Evolutionary conservation across 2,888 invertebrate species (phyloP), one percentile per base, ranked within the genome.

Genomic region (Idaea biselata): DNA sequence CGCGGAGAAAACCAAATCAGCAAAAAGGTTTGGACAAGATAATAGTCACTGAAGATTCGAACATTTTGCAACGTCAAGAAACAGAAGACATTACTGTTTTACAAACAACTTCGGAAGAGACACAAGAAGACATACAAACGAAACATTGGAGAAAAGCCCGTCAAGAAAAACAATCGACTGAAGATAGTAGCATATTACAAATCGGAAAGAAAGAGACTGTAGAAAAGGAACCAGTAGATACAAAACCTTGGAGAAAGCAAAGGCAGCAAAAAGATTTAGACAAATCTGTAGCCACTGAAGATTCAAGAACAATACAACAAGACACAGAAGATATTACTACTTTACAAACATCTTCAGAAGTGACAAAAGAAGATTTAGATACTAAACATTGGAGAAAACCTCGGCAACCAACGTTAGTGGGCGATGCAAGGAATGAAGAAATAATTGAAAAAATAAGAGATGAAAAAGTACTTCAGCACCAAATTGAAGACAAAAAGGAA

Each of bases 1-100:
- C 83, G 71, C 80, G 84, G 85, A 63, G 84, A 74, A 81, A 82
- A 72, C 72, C 90, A 79, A 74, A 77, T 72, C 81, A 54, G 88
- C 88, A 67, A 76, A 65, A 60, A 14, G 25, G 16, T 6, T 55
- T 57, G 17, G 66, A 67, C 59, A 63, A 68, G 31, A 54, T 18
- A 72, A 6, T 60, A 18, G 60, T 61, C 1, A 68, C 66, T 18
- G 69, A 70, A 44, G 72, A 72, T 61, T 69, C 72, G 1, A 70
- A 66, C 32, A 70, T 67, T 32, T 58, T 70, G 54, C 60, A 72
- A 31, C 32, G 67, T 25, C 60, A 63, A 55, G 55, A 31, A 8
- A 64, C 18, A 7, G 66, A 71, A 64, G 68, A 71, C 18, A 63
- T 31, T 58, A 57, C 57, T 55, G 3, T 16, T 2, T 17, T 55